Base-by-base conservation (phyloP, 2,888 invertebrate genomes). In the Noctua comes region DNA sequence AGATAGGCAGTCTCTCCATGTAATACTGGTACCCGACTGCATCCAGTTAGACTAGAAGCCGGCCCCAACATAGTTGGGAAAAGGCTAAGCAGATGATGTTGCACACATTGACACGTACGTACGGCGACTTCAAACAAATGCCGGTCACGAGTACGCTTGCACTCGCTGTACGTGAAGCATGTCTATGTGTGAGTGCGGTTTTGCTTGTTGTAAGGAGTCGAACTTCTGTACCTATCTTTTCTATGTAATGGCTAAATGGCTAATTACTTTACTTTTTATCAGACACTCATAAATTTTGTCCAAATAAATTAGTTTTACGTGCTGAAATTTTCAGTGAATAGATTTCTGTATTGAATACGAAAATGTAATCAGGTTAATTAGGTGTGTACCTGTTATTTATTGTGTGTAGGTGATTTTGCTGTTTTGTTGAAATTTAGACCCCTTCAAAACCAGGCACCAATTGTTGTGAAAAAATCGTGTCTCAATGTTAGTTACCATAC, bases 251-350 rank as follows among this genome's bases (percentile, higher is more conserved):
- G 36, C 24, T 76, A 80, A 86, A 87, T 79, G 82, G 82, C 80
- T 90, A 90, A 90, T 89, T 90, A 88, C 86, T 86, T 89, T 80
- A 85, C 84, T 86, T 88, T 90, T 88, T 88, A 90, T 89, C 89
- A 79, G 18, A 69, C 72, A 71, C 64, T 82, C 86, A 85, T 90
- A 90, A 90, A 90, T 90, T n/a, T n/a, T 86, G n/a, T 73, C 59
- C 48, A 74, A 78, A 88, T 90, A 86, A 88, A 89, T 90, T 90
- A 78, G 79, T 76, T 75, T 75, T 88, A 88, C 88, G 89, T 88
- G 89, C 73, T 76, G 68, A 83, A 83, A 83, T 88, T 88, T 88
- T 57, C 24, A 43, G 68, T 43, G 51, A 80, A 87, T 73, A 79
- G 68, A 81, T 71, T 87, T 76, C 1, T 13, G 27, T 73, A 72